Percentiles rank a stretch among this genome's conserved stretches.
Evolutionary conservation across 1,140 invertebrate species (phyloP).

Genomic region (Cheumatopsyche charites): DNA sequence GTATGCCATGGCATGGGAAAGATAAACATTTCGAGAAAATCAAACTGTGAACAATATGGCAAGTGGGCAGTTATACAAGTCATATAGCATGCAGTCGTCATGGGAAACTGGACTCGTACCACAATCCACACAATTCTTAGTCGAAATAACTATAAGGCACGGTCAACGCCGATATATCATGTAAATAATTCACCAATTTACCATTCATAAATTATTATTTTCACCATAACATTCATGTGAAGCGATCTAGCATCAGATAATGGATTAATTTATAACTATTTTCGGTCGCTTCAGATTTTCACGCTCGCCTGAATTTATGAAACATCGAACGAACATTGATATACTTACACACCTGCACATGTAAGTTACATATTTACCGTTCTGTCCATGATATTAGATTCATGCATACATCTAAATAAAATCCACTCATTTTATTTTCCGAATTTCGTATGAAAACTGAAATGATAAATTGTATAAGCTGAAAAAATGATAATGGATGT

Average conservation of each 20-base stretch:
- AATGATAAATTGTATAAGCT: too few relatives aligned
- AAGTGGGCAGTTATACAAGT: conserved; percentile 26
- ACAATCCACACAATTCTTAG: conserved; percentile 1
- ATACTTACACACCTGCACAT: too few relatives aligned
- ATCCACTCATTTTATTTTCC: too few relatives aligned
- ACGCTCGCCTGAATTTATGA: conserved; percentile 6
- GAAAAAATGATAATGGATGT: too few relatives aligned
- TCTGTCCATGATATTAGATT: too few relatives aligned
- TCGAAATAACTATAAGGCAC: background rate
- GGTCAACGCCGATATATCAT: conserved; percentile 8
- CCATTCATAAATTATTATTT: conserved; percentile 3
- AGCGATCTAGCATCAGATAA: background rate
- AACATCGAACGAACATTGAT: background rate
- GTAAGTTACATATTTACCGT: too few relatives aligned
- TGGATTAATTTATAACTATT: conserved; percentile 8
- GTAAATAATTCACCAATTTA: background rate
- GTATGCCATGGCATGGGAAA: too few relatives aligned
- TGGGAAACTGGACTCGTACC: conserved; percentile 31
- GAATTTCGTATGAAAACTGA: too few relatives aligned
- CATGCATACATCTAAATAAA: too few relatives aligned
- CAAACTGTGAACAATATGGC: conserved; percentile 30
- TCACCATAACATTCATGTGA: background rate
- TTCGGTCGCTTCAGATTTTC: background rate
- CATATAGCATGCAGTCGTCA: conserved; percentile 34
- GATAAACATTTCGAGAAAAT: too few relatives aligned